Evolutionary conservation across 2,113 vertebrate genomes (phyloP), one percentile per base, ranked within the genome.

Genomic region (Hippolais icterina): DNA sequence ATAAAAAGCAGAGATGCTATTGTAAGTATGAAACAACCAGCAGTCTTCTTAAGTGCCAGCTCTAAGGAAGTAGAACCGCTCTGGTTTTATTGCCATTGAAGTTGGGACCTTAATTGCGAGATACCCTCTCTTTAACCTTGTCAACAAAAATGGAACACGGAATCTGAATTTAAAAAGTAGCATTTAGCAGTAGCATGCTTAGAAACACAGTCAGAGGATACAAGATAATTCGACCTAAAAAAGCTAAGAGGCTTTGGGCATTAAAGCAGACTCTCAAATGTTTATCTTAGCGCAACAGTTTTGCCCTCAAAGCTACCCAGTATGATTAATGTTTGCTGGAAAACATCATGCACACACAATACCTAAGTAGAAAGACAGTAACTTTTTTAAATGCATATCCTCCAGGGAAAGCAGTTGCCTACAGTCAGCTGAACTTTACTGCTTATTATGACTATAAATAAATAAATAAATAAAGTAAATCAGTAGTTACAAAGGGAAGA

Each of bases 191-290:
- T 6, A 85, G 74, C 71, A 64, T 29, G 63, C 47, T 74, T 52
- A 72, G 56, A 70, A 96, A 95, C 46, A 88, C 28, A 64, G 41
- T 49, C 78, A 50, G 46, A 90, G 88, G 72, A 93, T 46, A 52
- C 41, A 88, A 90, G 64, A 96, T 71, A 90, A 94, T 93, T 87
- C 89, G 90, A 94, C 83, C 93, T 90, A 94, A 93, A 94, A 96
- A 96, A 92, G 61, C 80, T 94, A 96, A 95, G 92, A 96, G 41
- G 90, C 93, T 96, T 96, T 96, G 44, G 44, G 71, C 70, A 89
- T 95, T 95, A 95, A 82, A 93, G 68, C 52, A 87, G 87, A 87
- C 65, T 94, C 54, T 42, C 37, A 83, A 87, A 92, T 60, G 41
- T 94, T 94, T 83, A 89, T 87, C 68, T 95, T 87, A 66, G 52